These are phyloP conservation scores for Haemorhous mexicanus DNA, from an alignment of 2,113 vertebrate species.

Conservation along the genomic window DNA sequence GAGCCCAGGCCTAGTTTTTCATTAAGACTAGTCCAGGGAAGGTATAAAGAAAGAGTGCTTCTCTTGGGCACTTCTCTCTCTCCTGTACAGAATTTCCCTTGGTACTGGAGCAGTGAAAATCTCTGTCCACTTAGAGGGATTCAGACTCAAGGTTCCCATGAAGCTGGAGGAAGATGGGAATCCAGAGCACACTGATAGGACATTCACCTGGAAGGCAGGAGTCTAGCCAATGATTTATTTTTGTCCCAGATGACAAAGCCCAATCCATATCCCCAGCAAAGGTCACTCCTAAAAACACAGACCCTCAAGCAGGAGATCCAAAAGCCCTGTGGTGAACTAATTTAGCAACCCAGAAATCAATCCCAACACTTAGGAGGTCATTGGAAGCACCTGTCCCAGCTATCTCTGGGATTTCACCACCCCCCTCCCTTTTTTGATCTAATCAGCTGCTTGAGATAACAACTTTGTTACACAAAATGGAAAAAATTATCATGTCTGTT, in stretches of 20 bases:
- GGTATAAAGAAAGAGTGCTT: not conserved
- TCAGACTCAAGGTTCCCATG: not conserved
- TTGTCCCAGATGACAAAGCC: not conserved
- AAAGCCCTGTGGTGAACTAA: not conserved
- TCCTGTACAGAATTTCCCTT: not conserved
- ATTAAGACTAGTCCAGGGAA: not conserved
- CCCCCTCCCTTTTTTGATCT: not conserved
- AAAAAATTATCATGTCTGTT: not conserved
- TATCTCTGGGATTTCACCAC: rapidly evolving
- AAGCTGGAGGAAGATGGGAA: not conserved
- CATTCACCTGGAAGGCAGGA: not conserved
- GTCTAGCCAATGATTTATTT: not conserved
- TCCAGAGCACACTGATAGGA: too few species aligned
- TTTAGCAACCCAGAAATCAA: not conserved
- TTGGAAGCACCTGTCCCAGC: not conserved
- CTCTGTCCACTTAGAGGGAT: not conserved
- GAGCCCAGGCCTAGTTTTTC: not conserved
- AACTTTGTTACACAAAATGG: not conserved
- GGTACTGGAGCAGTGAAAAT: not conserved
- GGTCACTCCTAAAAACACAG: not conserved
- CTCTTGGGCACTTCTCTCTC: not conserved
- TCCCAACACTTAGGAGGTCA: not conserved
- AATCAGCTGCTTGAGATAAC: not conserved
- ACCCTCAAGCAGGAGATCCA: not conserved
- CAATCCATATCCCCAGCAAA: not conserved